Evolutionary conservation across 2,888 invertebrate genomes (phyloP).

Genomic region (Tubiluchus corallicola): DNA sequence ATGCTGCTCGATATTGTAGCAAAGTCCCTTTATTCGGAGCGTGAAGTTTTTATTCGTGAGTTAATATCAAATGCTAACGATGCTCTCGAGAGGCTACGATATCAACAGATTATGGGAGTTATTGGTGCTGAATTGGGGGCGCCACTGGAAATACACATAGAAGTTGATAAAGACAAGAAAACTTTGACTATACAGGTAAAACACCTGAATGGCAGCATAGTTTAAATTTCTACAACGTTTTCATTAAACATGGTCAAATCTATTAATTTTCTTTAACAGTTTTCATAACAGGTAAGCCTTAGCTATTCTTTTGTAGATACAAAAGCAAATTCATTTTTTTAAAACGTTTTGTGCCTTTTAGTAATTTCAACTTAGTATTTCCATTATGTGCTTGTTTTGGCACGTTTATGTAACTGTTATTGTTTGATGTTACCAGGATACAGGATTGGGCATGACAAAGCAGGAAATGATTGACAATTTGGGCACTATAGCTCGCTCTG

Average conservation of each 20-base stretch:
- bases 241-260: no score
- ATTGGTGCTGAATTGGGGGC: constrained; percentile 37
- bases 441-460: constrained; percentile 83
- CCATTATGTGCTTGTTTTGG: no score
- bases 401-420: not conserved
- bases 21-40: constrained; percentile 86
- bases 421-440: constrained; percentile 40
- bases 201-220: no score
- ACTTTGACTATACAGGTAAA: constrained; percentile 66
- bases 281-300: no score
- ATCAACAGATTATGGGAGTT: constrained; percentile 40
- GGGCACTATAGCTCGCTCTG: constrained; percentile 87
- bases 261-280: no score
- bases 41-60: constrained; percentile 90
- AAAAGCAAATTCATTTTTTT: not conserved
- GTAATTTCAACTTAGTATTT: not conserved
- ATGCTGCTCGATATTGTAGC: constrained; percentile 93
- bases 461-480: constrained; percentile 75
- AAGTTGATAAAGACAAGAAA: constrained; percentile 65
- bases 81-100: constrained; percentile 83
- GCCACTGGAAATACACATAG: constrained; percentile 64
- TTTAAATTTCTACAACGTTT: no score
- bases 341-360: not conserved
- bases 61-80: constrained; percentile 92
- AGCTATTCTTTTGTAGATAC: no score